Base-by-base conservation (phyloP, 2,797 vertebrate species). In the Centropyge bicolor region DNA sequence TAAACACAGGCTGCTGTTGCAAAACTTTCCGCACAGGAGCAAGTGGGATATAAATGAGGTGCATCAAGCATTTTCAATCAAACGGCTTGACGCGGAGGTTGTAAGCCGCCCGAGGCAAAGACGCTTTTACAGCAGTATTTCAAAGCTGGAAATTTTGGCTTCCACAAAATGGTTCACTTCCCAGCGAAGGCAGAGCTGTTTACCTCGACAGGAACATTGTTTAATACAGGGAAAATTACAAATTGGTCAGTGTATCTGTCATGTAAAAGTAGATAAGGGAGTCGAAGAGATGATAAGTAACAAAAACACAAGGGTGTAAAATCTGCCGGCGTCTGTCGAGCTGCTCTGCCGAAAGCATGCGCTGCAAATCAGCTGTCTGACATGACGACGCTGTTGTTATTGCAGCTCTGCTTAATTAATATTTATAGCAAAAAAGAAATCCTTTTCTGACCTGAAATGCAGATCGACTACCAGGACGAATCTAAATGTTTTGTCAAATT, bases 111-210 rank as follows among this genome's bases (percentile, higher is more conserved):
- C 22, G 24, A 64, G 20, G 75, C 38, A 59, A 71, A 81, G 62
- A 20, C 1, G 3, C 51, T 45, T 80, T 79, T 17, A 51, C 14
- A 74, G 60, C 70, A 63, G 46, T 9, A 67, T 73, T 75, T 78
- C 45, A 84, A 74, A 82, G 76, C 17, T 11, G 43, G 49, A 66
- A 31, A 56, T 80, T 89, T 60, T 82, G 67, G 83, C 46, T 81
- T 74, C 22, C n/a, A 63, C 3, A 67, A 55, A 74, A 64, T 13
- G 41, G 31, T 55, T 78, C 41, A 36, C 49, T 56, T 45, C 27
- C 48, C 55, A 63, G 40, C 20, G 55, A 68, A 68, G 41, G 5
- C 14, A 57, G 49, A 46, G 48, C 22, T 27, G 31, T 81, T 82
- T 74, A 80, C 62, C 62, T 79, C 56, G 56, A 67, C 48, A 78